Evolutionary conservation across 2,888 invertebrate genomes (phyloP), one percentile per base, ranked within the genome.

Genomic region (Villa cingulata): DNA sequence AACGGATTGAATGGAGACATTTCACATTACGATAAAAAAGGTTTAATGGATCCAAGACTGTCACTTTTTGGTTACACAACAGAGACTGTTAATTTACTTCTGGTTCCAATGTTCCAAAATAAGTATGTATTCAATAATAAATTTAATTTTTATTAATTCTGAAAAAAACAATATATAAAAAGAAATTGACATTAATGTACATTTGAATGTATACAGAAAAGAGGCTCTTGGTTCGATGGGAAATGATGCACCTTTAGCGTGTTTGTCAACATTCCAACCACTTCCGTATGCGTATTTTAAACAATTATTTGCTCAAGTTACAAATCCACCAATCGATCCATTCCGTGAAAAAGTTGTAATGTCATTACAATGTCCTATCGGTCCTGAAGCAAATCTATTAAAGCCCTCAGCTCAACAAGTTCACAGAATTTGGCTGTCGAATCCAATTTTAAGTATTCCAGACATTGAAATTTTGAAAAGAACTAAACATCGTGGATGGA

Each of bases 161-260:
- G n/a, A 27, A 3, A 37, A 14, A 1, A 16, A 34, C n/a, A n/a
- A n/a, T n/a, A n/a, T n/a, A n/a, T n/a, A n/a, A n/a, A n/a, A n/a
- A n/a, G n/a, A n/a, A n/a, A n/a, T n/a, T n/a, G n/a, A n/a, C n/a
- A n/a, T n/a, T 32, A 14, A 40, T 17, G 14, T 14, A 23, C 45
- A 41, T 41, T 17, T 29, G 16, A 37, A 40, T 49, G 14, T 19
- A 43, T 54, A 1, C 43, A 95, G 94, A 68, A 97, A 97, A 72
- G 97, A 98, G 73, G 91, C 96, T 1, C 74, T 98, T 19, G 98
- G 98, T 46, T 97, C 96, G 27, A 98, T 98, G 98, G 98, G 98
- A 50, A 98, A 98, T 68, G 98, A 98, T 71, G 89, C 90, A 0
- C 97, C 98, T 0, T 72, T 98, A 56, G 98, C 98, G 10, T 98